Base-by-base conservation (phyloP, 1,140 invertebrate species). In the Polypedilum pembai region DNA sequence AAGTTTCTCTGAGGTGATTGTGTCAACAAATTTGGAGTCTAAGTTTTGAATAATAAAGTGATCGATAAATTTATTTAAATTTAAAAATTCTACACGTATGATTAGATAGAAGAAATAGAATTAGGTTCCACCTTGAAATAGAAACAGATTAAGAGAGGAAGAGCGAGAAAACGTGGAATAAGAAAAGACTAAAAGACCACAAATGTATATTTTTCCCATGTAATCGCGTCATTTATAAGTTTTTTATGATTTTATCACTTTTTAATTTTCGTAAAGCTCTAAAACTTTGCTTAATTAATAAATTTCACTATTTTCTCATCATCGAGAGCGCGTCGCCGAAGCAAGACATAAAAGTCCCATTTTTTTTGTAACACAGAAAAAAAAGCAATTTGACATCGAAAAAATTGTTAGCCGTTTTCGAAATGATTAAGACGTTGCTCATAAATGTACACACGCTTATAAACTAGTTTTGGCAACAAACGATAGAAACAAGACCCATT, bases 181-280 rank as follows among this genome's bases (percentile, higher is more conserved):
- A 33, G 5, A 33, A n/a, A 33, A 33, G 5, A 33, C 5, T 5
- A 33, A 33, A 33, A 3, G 24, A 33, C 24, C 24, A 33, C 24
- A 33, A 33, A 33, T 33, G 24, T 33, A 33, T 33, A 33, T 33
- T 33, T 33, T 69, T 69, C 65, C 65, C 65, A 69, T 18, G 65
- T 69, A 21, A 69, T 69, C n/a, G 8, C 65, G 20, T 56, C 45
- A 69, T 69, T 69, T 69, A 69, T 21, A 69, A 69, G 17, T 20
- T 69, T 69, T 69, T 69, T 69, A 69, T 69, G 65, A 69, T 69
- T 69, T 69, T 69, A 69, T 69, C 17, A 69, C 65, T 18, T 69
- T 69, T 69, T 69, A 20, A 69, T 69, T 69, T 69, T 69, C 20
- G 18, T 69, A 69, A 69, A 69, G 17, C 65, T 21, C 17, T 69